A percentile compares a stretch with the other conserved stretches of the same genome.
Conservation (phyloP, 1,140 invertebrate species). For the Trissolcus basalis region DNA sequence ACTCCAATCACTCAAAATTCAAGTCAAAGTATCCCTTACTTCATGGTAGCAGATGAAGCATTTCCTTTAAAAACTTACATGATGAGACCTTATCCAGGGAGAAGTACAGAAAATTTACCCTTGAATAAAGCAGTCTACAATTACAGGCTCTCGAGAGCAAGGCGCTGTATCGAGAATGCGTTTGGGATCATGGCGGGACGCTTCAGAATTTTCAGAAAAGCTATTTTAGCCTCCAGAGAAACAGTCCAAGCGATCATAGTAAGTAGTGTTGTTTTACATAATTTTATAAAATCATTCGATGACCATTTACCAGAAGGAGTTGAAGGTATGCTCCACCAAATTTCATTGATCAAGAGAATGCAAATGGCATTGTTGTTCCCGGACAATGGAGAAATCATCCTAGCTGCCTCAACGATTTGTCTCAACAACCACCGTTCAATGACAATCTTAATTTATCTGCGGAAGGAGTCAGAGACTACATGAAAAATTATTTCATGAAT, state of each 20-base stretch:
- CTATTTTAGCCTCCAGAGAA: background rate
- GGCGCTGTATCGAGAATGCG: background rate
- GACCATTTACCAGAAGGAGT: too few relatives aligned
- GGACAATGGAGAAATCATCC: background rate
- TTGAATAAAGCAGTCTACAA: background rate
- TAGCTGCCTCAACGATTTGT: background rate
- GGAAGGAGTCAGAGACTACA: background rate
- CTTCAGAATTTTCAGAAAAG: background rate
- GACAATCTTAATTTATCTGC: too few relatives aligned
- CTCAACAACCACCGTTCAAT: too few relatives aligned
- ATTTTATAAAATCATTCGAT: background rate
- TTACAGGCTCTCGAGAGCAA: background rate
- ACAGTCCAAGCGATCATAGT: background rate
- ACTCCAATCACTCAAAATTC: background rate
- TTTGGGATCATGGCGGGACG: background rate
- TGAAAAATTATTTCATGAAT: background rate
- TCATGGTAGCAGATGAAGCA: background rate
- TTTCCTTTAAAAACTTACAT: background rate
- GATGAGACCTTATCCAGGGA: background rate
- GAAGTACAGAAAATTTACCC: background rate
- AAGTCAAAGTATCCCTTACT: background rate
- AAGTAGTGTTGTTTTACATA: background rate
- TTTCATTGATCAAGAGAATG: too few relatives aligned
- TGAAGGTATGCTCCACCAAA: too few relatives aligned
- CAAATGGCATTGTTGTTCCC: background rate